These are phyloP conservation scores for Sciurus carolinensis DNA, from an alignment of 2,797 vertebrate species.

Conservation along the genomic window DNA sequence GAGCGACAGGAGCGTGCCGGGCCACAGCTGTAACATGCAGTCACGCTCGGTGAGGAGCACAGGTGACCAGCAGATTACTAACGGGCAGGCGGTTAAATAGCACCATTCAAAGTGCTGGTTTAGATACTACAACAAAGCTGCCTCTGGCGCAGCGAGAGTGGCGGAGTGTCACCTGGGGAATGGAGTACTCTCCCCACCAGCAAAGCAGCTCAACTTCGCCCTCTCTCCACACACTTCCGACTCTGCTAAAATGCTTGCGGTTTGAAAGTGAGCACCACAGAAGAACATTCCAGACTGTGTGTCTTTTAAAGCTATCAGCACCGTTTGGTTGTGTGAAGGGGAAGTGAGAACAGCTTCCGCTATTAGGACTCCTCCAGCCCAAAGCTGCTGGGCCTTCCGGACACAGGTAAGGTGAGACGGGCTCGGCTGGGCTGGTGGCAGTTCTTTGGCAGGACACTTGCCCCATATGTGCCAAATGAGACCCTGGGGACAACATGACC, in stretches of 20 bases:
- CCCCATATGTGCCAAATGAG: no score
- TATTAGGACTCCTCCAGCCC: not conserved
- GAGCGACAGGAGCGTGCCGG: no score
- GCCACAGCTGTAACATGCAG: no score
- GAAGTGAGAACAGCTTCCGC: not conserved
- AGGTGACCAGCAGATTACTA: not conserved
- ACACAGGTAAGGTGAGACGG: not conserved
- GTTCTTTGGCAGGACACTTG: not conserved
- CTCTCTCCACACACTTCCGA: not conserved
- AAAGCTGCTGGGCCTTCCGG: no score
- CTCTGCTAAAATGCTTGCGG: not conserved
- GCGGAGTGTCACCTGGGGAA: not conserved
- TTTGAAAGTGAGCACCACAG: not conserved
- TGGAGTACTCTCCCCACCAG: not conserved
- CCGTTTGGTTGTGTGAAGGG: not conserved
- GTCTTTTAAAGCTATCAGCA: not conserved
- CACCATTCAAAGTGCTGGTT: rapidly evolving
- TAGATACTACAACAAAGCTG: not conserved
- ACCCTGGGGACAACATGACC: not conserved
- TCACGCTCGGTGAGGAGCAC: not conserved
- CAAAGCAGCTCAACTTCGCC: not conserved
- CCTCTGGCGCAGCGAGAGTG: not conserved
- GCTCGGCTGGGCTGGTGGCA: rapidly evolving
- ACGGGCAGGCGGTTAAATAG: constrained; percentile 25
- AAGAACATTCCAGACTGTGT: not conserved